Evolutionary conservation across 2,888 invertebrate species (phyloP), one percentile per base, ranked within the genome.

Genomic region (Galeruca laticollis): DNA sequence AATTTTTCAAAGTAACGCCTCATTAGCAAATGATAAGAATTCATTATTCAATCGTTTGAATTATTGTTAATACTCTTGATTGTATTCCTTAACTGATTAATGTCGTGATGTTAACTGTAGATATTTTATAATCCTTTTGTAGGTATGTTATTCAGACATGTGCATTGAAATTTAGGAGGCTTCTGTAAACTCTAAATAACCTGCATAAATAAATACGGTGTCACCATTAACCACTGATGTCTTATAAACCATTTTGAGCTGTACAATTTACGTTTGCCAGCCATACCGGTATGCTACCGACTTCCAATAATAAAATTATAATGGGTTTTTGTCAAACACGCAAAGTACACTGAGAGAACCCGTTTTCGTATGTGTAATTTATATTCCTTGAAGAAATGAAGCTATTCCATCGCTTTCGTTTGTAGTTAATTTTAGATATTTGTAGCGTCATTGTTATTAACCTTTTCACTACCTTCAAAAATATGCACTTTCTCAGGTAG

Each of bases 291-390:
- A 57, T 18, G 18, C 35, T 35, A 57, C 15, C 2, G 9, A 57
- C 54, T 31, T 15, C 26, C 51, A 51, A 60, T 51, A 60, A 52
- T 67, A 60, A 54, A 60, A 51, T 60, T 51, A 60, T 67, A 67
- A 60, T 67, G 54, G 26, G 18, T n/a, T 40, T 51, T 60, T 52
- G 52, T 51, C 37, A 60, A 54, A 67, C 67, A 68, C 67, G 67
- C 67, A 43, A 68, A 40, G 56, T 57, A 57, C 56, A 57, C 56
- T 18, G 35, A 18, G 10, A 57, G 15, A 57, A 57, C 11, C n/a
- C n/a, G n/a, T n/a, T n/a, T n/a, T n/a, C n/a, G n/a, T n/a, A n/a
- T n/a, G n/a, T n/a, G n/a, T n/a, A n/a, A n/a, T n/a, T n/a, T n/a
- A n/a, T n/a, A n/a, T n/a, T n/a, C n/a, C n/a, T n/a, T n/a, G n/a